Percentiles rank a stretch among this genome's conserved stretches.
These are phyloP conservation scores for Theonella swinhoei DNA, from an alignment of 37 sponge, comb jelly and placozoan genomes.

Conservation along the genomic window DNA sequence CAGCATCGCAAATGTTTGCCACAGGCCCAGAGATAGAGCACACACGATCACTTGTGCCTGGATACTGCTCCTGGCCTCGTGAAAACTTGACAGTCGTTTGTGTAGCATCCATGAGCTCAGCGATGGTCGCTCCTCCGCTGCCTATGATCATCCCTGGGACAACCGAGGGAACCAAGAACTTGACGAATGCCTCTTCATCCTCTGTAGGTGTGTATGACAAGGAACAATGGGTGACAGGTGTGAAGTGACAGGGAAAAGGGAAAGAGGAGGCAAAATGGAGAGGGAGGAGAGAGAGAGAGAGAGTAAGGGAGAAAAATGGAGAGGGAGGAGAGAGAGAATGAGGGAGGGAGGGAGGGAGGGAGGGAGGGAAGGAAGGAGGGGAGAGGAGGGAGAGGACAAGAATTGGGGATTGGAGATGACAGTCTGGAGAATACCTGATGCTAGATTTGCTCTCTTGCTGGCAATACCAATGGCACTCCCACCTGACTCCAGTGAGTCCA, in stretches of 20 bases:
- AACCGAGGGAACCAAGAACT: constrained; percentile 87
- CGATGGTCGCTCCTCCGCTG: constrained; percentile 83
- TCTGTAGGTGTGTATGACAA: not conserved
- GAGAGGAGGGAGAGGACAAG: too few relatives aligned
- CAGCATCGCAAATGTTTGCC: constrained; percentile 40
- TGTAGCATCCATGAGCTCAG: constrained; percentile 69
- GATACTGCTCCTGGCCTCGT: constrained; percentile 78
- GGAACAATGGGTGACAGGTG: not conserved
- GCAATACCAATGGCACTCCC: not conserved
- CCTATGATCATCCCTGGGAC: constrained; percentile 93
- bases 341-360: too few relatives aligned
- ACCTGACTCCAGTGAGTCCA: constrained; percentile 3
- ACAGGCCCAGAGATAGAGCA: constrained; percentile 67
- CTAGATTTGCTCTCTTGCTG: not conserved
- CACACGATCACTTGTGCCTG: constrained; percentile 84
- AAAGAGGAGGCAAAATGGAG: not conserved
- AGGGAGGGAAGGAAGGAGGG: too few relatives aligned
- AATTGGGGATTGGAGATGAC: not conserved
- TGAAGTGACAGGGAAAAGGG: not conserved
- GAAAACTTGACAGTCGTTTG: constrained; percentile 83
- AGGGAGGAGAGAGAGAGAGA: not conserved
- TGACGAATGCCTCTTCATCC: constrained; percentile 64
- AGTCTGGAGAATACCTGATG: not conserved
- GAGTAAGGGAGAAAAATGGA: not conserved
- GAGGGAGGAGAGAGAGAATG: too few relatives aligned